Base-by-base conservation (phyloP, 2,113 vertebrate genomes). In the Athene cunicularia region DNA sequence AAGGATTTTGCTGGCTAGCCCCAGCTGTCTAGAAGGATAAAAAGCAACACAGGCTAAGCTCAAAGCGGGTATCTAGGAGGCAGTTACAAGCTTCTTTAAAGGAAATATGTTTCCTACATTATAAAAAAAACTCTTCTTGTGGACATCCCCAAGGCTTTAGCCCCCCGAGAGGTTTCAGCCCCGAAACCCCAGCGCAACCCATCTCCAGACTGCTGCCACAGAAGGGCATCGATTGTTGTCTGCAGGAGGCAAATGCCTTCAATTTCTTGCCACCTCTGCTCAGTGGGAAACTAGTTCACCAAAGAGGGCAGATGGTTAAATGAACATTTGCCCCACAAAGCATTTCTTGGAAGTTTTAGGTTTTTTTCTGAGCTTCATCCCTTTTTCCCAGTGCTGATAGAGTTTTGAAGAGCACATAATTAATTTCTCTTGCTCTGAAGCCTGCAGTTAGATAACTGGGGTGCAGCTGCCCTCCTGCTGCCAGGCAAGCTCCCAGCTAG, bases 21-120 rank as follows among this genome's bases (percentile, higher is more conserved):
- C 98, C 99, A 98, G 35, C 98, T 97, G 80, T 98, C 98, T 88
- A 98, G 80, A n/a, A 98, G 98, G 55, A 98, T 98, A 43, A 98
- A 98, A 35, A 99, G 98, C 49, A 39, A 5, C 18, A 21, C 41
- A 72, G 37, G n/a, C 45, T 15, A 43, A 30, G 23, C 39, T 19
- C 59, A 26, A 37, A 59, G 72, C 12, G 7, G 11, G 23, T 10
- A 37, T 22, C 27, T 18, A 21, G n/a, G 49, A 88, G 49, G 70
- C 24, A 56, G 23, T 16, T 67, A 56, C 32, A 39, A 55, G 39
- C 41, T 53, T 49, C 73, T 84, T 79, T 43, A 68, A 83, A 82
- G 27, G 14, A 83, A 72, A 68, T 21, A 23, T 5, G 3, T 14
- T 88, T 71, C 32, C 60, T 47, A 35, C 50, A 23, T 13, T 5